phyloP scores from a whole-genome alignment of 2,113 vertebrate species.

The Muscicapa adusta region DNA sequence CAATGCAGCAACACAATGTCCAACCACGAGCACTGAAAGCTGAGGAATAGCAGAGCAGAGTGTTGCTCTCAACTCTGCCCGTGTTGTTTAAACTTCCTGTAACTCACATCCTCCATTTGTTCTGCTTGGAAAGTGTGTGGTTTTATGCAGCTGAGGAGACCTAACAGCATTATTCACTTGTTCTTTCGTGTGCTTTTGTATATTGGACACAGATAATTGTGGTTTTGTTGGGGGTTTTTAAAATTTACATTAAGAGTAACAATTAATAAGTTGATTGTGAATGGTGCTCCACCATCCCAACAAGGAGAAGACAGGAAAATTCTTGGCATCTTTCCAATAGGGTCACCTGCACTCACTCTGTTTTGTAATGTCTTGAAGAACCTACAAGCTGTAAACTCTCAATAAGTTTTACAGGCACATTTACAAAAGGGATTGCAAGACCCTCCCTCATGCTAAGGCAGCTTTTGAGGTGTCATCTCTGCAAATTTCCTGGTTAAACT shows the following conservation, averaged over 20 bases:
- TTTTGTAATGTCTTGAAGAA: neutral
- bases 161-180: neutral
- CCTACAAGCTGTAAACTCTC: neutral
- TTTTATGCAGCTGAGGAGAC: neutral
- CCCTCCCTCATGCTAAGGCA: neutral
- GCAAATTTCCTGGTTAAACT: neutral
- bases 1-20: neutral
- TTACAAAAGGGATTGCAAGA: neutral
- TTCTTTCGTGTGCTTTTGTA: neutral
- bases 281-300: neutral
- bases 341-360: neutral
- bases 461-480: neutral
- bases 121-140: neutral
- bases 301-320: neutral
- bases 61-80: neutral
- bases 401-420: neutral
- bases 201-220: neutral
- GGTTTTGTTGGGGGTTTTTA: fast-evolving
- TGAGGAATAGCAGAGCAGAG: neutral
- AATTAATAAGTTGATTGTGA: neutral
- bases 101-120: neutral
- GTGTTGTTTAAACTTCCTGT: neutral
- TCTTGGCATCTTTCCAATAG: neutral
- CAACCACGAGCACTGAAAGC: neutral
- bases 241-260: neutral